Evolutionary conservation across 2,113 vertebrate species (phyloP).

Genomic region (Anguilla rostrata): DNA sequence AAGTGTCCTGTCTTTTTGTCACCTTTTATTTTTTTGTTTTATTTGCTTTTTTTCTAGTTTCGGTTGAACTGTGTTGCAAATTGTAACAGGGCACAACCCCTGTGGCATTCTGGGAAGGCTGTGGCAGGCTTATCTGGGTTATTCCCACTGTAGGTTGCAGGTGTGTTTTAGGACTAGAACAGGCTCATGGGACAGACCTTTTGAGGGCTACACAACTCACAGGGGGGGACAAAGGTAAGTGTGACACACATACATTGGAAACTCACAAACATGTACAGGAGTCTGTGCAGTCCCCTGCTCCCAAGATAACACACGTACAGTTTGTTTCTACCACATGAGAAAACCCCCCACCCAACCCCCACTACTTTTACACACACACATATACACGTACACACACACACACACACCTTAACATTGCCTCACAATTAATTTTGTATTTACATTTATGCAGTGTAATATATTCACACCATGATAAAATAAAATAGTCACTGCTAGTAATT

Average conservation of each 20-base stretch:
- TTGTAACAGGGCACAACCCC: constrained; percentile 53
- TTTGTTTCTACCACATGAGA: constrained; percentile 37
- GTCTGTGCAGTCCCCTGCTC: neutral
- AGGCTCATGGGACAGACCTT: constrained; percentile 58
- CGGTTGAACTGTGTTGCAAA: constrained; percentile 34
- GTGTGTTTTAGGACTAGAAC: constrained; percentile 63
- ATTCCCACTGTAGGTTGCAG: constrained; percentile 72
- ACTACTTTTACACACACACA: constrained; percentile 34
- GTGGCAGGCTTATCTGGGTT: constrained; percentile 49
- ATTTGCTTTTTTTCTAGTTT: constrained; percentile 35
- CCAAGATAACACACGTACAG: constrained; percentile 38
- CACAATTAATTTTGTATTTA: neutral
- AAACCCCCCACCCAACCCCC: neutral
- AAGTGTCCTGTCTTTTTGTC: neutral
- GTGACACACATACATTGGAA: constrained; percentile 46
- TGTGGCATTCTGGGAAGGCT: constrained; percentile 53
- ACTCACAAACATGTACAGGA: neutral
- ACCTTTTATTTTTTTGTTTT: neutral
- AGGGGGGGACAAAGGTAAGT: constrained; percentile 53
- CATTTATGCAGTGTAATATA: no score
- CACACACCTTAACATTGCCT: neutral
- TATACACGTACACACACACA: constrained; percentile 12
- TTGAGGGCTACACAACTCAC: constrained; percentile 51
- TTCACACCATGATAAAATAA: no score
- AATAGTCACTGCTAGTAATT: neutral